A percentile compares a stretch with the other conserved stretches of the same genome.
These are phyloP conservation scores for Heliopora coerulea DNA, from an alignment of 92 coral and sea anemone genomes.

Conservation along the genomic window DNA sequence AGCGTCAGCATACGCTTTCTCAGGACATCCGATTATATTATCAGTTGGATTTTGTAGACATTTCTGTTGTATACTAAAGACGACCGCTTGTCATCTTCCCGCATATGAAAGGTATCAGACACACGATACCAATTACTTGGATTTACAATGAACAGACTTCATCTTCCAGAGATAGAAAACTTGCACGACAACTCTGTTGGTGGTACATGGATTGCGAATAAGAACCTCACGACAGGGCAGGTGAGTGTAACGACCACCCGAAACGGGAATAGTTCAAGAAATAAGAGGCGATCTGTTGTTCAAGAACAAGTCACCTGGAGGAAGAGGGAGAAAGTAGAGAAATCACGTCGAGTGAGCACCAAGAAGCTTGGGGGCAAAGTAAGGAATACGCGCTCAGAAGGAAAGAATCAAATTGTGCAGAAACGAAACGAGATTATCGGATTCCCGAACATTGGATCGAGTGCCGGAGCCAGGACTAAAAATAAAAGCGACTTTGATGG, in stretches of 20 bases:
- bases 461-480: not conserved
- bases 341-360: not conserved
- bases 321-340: not conserved
- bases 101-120: not conserved
- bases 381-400: not conserved
- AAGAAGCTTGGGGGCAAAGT: not conserved
- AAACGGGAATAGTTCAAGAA: not conserved
- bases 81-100: not conserved
- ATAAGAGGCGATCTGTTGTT: not conserved
- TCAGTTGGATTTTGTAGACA: not conserved
- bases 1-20: not conserved
- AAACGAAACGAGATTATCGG: slow-evolving; percentile 8
- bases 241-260: not conserved
- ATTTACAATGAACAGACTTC: slow-evolving; percentile 6
- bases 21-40: slow-evolving; percentile 2
- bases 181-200: not conserved
- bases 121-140: too few species aligned
- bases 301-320: not conserved
- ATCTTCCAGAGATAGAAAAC: slow-evolving; percentile 18
- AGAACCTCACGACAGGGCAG: slow-evolving; percentile 11
- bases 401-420: slow-evolving; percentile 1
- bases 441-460: slow-evolving; percentile 23
- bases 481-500: not conserved
- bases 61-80: not conserved
- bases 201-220: not conserved